phyloP scores from a whole-genome alignment of 2,797 vertebrate species.

The Rachycentron canadum region DNA sequence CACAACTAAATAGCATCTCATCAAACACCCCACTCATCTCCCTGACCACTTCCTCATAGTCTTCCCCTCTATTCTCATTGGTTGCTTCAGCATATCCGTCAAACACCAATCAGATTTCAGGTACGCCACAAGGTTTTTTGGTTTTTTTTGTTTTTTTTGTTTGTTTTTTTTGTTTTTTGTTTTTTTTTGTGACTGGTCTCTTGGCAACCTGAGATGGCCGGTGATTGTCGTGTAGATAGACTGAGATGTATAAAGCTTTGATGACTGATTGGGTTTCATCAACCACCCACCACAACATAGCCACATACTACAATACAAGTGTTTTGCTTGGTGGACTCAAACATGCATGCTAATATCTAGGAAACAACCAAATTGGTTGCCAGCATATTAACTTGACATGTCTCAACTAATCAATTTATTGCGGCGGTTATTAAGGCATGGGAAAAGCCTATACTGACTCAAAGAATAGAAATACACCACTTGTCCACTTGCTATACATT shows the following conservation, averaged over 20 bases:
- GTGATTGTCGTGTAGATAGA: constrained; percentile 65
- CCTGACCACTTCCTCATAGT: constrained; percentile 34
- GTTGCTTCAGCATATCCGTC: constrained; percentile 23
- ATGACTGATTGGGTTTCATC: constrained; percentile 75
- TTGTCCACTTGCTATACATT: neutral
- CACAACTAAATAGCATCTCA: constrained; percentile 20
- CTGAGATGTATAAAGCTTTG: constrained; percentile 77
- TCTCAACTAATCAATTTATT: neutral
- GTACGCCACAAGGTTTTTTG: constrained; percentile 41
- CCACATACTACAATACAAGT: neutral
- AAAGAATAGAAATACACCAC: neutral
- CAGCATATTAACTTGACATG: neutral
- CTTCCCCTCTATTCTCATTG: constrained; percentile 52
- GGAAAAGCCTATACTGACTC: neutral
- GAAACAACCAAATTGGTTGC: neutral
- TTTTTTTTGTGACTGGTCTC: constrained; percentile 57
- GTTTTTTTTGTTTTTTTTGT: constrained; percentile 10
- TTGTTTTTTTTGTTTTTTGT: no score
- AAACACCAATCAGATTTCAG: constrained; percentile 52
- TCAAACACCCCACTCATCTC: constrained; percentile 2
- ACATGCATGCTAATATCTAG: neutral
- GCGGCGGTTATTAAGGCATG: neutral
- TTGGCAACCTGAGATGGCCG: constrained; percentile 66
- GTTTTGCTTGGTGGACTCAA: neutral
- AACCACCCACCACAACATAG: constrained; percentile 26